Base-by-base conservation (phyloP, 2,113 vertebrate genomes). In the Oxyura jamaicensis region DNA sequence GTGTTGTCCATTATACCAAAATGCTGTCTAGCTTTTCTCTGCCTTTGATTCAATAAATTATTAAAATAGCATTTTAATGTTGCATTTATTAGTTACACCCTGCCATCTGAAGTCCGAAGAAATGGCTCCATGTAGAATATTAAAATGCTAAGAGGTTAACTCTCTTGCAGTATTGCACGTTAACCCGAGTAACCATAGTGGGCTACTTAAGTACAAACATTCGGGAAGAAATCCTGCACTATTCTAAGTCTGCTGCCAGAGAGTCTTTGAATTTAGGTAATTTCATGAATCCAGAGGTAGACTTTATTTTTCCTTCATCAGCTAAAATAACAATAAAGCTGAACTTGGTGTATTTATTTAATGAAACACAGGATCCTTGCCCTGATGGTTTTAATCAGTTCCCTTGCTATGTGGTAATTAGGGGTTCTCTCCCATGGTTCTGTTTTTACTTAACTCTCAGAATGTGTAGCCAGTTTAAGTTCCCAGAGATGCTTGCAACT, bases 361-460 rank as follows among this genome's bases (percentile, higher is more conserved):
- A 90, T 74, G 95, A 93, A 97, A 97, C 83, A 52, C 95, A 96
- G 98, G 96, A 97, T 96, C 84, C 93, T 73, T 95, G 74, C 93
- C 72, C 88, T 76, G 79, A 94, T 98, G 97, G 96, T 97, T 98
- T 98, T 92, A 97, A 98, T 98, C 97, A 98, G 95, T 88, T 91
- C 73, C 55, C 97, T 97, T 5, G 19, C 95, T 95, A 90, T 96
- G 95, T 96, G 96, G 96, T 96, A 96, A 97, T 77, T 93, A 96
- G 86, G 94, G 87, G 91, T 96, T 93, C 96, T 95, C 83, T 71
- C 93, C 78, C 79, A 18, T 66, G 78, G 91, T 71, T 97, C 97
- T 98, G 97, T 44, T 97, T 98, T 95, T 94, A 95, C 92, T 98
- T 97, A 98, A 95, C 96, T 94, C 95, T 96, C 91, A 90, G 95